Evolutionary conservation across 1,140 invertebrate species (phyloP), one percentile per base, ranked within the genome.

Genomic region (Ips typographus): DNA sequence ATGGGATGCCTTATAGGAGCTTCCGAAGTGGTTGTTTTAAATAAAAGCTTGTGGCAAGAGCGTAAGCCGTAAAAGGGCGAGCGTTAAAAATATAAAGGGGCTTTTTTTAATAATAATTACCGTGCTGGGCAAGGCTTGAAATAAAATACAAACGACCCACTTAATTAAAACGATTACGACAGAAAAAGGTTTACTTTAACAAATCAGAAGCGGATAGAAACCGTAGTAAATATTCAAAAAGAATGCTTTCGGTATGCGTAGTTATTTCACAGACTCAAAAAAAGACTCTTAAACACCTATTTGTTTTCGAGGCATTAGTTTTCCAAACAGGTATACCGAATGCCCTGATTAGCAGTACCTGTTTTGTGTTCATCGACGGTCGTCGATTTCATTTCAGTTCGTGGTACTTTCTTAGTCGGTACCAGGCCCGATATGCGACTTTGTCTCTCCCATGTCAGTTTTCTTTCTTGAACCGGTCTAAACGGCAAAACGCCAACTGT

Each of bases 291-390:
- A 63, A 63, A 42, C 59, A 69, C 59, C 67, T 63, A 69, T 69
- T 63, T 62, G 67, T 69, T 69, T 68, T 53, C 66, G 44, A 68
- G 61, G 56, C 58, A 61, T 68, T 68, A 68, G 66, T 68, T 68
- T 69, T 69, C 60, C 61, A 40, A 69, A 69, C 67, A 69, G 67
- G 67, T 69, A 65, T 65, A 52, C 60, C 67, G 52, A 69, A 47
- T 64, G 67, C 65, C 53, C 67, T 69, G 67, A 69, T 68, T 69
- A 63, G 59, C 67, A 63, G 49, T 69, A 69, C 67, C 67, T 63
- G 67, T 69, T 69, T 49, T 69, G 44, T 63, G 41, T 52, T 56
- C 63, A 56, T 67, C 65, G 55, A 59, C 60, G 41, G 40, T 56
- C 63, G 65, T 67, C 65, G 55, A 59, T 67, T 67, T 59, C 57